Percentiles rank a stretch among this genome's conserved stretches.
Conservation (phyloP, 2,113 vertebrate genomes). For the Mustela nigripes region DNA sequence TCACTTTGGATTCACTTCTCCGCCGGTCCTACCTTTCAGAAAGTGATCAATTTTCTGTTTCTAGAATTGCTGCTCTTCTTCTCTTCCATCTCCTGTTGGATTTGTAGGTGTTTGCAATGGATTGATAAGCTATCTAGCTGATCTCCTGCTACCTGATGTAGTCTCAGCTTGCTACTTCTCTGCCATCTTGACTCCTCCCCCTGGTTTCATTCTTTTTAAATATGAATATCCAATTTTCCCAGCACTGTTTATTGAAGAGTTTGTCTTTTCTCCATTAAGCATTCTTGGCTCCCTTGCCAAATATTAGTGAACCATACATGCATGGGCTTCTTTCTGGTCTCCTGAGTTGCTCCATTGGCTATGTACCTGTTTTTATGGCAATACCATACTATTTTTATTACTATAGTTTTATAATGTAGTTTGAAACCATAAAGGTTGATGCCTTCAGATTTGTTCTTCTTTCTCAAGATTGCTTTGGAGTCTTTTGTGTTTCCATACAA, state of each 20-base stretch:
- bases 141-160: no score
- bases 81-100: no score
- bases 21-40: no score
- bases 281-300: background rate
- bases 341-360: background rate
- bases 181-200: no score
- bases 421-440: background rate
- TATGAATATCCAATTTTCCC: background rate
- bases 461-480: background rate
- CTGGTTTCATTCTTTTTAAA: background rate
- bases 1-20: no score
- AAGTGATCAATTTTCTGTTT: no score
- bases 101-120: no score
- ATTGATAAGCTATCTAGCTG: no score
- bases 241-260: background rate
- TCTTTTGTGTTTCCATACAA: background rate
- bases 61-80: no score
- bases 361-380: background rate
- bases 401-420: background rate
- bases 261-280: background rate
- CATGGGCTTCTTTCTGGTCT: background rate
- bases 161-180: no score
- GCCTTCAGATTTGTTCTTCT: background rate
- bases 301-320: background rate
- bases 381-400: background rate